phyloP scores from a whole-genome alignment of 1,140 invertebrate species.

The Sycobia sp. region DNA sequence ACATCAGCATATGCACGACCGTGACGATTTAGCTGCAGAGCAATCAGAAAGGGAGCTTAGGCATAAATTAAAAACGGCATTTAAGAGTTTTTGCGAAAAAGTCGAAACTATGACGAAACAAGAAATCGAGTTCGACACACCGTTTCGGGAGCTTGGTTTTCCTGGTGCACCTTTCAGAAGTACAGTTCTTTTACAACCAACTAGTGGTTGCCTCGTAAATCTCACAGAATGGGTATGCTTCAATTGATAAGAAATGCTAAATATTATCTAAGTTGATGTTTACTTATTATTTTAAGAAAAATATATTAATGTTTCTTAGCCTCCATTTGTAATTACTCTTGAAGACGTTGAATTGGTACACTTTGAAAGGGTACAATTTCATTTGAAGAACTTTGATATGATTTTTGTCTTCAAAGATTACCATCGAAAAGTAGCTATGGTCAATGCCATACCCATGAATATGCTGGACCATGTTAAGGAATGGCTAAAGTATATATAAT shows the following conservation, averaged over 20 bases:
- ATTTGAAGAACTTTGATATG: conserved; percentile 99
- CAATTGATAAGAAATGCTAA: background rate
- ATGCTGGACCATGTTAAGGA: conserved; percentile 99
- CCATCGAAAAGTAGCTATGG: conserved; percentile 89
- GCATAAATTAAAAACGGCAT: conserved; percentile 95
- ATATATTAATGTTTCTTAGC: conserved; percentile 64
- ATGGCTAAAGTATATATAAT: conserved; percentile 91
- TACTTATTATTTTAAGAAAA: background rate
- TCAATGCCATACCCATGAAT: conserved; percentile 98
- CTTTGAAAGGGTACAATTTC: conserved; percentile 98
- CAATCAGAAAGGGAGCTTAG: conserved; percentile 96
- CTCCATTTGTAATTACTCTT: conserved; percentile 96
- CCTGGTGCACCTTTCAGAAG: conserved; percentile 97
- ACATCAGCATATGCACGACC: conserved; percentile 99
- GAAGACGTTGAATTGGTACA: conserved; percentile 98
- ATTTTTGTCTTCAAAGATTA: conserved; percentile 99
- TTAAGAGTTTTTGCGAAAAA: conserved; percentile 98
- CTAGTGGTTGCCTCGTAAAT: conserved; percentile 94
- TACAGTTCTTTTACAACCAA: conserved; percentile 95
- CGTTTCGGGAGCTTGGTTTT: conserved; percentile 96
- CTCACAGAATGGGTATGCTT: conserved; percentile 90
- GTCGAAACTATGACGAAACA: conserved; percentile 96
- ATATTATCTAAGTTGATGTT: background rate
- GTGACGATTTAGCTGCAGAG: conserved; percentile 97
- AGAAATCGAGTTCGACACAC: conserved; percentile 98